A percentile compares a stretch with the other conserved stretches of the same genome.
These are phyloP conservation scores for Papilio elwesi DNA, from an alignment of 2,888 invertebrate species.

Conservation along the genomic window DNA sequence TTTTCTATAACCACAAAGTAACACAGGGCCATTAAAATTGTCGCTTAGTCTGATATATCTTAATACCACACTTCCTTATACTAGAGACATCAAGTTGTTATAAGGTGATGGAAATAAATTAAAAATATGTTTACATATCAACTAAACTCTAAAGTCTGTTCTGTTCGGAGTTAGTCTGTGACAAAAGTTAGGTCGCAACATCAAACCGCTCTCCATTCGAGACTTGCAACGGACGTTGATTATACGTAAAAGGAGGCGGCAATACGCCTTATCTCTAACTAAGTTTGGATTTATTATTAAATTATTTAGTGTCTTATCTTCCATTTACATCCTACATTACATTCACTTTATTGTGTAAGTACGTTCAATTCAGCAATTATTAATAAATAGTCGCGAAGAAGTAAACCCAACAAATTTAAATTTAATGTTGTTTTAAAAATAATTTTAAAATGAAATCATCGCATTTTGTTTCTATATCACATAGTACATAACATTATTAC, in stretches of 20 bases:
- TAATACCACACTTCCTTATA: no score
- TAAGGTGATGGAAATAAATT: no score
- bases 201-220: constrained; percentile 50
- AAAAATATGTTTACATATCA: no score
- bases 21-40: no score
- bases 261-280: constrained; percentile 62
- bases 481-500: no score
- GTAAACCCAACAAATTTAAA: no score
- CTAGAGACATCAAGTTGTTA: no score
- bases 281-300: constrained; percentile 58
- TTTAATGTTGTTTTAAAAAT: no score
- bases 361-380: not conserved
- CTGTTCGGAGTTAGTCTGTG: constrained; percentile 15
- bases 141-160: not conserved
- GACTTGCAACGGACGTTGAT: constrained; percentile 53
- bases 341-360: not conserved
- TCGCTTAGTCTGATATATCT: no score
- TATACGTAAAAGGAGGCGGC: constrained; percentile 53
- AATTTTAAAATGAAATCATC: no score
- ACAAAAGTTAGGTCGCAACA: constrained; percentile 46
- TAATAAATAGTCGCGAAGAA: not conserved
- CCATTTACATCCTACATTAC: not conserved
- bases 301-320: constrained; percentile 49
- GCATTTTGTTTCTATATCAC: no score
- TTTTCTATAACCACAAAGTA: no score